A percentile compares a stretch with the other conserved stretches of the same genome.
These are phyloP conservation scores for Chelon labrosus DNA, from an alignment of 2,797 vertebrate species.

Conservation along the genomic window DNA sequence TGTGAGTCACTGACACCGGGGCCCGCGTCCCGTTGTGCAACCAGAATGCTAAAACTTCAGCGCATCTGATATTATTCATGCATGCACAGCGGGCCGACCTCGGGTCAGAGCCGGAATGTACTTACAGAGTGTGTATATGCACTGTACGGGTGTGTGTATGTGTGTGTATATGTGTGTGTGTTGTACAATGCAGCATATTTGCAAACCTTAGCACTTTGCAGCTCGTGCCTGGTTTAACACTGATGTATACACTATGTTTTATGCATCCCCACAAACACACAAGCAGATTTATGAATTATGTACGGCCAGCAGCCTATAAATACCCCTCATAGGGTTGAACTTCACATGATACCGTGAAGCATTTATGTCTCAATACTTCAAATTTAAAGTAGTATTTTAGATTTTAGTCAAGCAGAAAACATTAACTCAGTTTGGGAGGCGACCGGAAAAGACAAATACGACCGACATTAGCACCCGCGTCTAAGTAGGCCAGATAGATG, in stretches of 20 bases:
- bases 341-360: background rate
- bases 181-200: slow-evolving; percentile 3
- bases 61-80: slow-evolving; percentile 37
- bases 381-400: background rate
- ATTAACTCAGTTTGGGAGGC: background rate
- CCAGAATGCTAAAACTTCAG: slow-evolving; percentile 22
- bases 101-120: slow-evolving; percentile 15
- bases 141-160: slow-evolving; percentile 11
- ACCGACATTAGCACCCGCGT: background rate
- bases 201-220: slow-evolving; percentile 41
- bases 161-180: slow-evolving; percentile 18
- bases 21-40: background rate
- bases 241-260: slow-evolving; percentile 51
- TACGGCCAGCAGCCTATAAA: slow-evolving; percentile 18
- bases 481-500: slow-evolving; percentile 21
- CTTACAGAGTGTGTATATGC: background rate
- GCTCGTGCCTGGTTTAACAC: slow-evolving; percentile 40
- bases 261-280: slow-evolving; percentile 38
- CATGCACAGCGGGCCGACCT: slow-evolving; percentile 1
- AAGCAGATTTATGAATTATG: slow-evolving; percentile 42
- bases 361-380: background rate
- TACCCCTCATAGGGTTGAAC: background rate
- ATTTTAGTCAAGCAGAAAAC: background rate
- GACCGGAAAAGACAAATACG: background rate
- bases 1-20: background rate